Percentiles rank a stretch among this genome's conserved stretches.
These are phyloP conservation scores for Oreonectes daqikongensis DNA, from an alignment of 2,797 vertebrate species.

Conservation along the genomic window DNA sequence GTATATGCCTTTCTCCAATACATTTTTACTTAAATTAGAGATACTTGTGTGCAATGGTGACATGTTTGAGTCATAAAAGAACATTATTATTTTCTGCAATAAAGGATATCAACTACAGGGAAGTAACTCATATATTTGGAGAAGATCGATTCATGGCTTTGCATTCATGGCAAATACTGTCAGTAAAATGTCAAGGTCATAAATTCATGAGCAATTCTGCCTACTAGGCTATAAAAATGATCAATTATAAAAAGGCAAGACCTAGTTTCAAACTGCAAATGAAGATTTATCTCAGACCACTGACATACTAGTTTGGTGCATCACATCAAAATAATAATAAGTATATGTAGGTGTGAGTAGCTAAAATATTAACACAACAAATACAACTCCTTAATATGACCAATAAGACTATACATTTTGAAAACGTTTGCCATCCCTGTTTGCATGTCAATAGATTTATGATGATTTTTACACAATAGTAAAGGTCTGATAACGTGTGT, in stretches of 20 bases:
- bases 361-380: background rate
- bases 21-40: background rate
- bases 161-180: constrained; percentile 17
- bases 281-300: background rate
- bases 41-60: background rate
- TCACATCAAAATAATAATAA: background rate
- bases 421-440: background rate
- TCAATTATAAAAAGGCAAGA: background rate
- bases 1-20: background rate
- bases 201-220: background rate
- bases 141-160: constrained; percentile 29
- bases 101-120: too few species aligned
- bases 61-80: background rate
- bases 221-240: too few species aligned
- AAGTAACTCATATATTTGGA: background rate
- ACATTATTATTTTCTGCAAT: background rate
- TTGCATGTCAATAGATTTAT: background rate
- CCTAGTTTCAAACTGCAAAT: background rate
- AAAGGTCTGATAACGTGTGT: background rate
- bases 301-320: background rate
- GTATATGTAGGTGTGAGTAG: background rate
- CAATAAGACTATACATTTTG: background rate
- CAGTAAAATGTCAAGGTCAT: constrained; percentile 32
- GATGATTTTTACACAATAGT: background rate
- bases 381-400: background rate